Evolutionary conservation across 2,113 vertebrate genomes (phyloP), one percentile per base, ranked within the genome.

Genomic region (Menura novaehollandiae): DNA sequence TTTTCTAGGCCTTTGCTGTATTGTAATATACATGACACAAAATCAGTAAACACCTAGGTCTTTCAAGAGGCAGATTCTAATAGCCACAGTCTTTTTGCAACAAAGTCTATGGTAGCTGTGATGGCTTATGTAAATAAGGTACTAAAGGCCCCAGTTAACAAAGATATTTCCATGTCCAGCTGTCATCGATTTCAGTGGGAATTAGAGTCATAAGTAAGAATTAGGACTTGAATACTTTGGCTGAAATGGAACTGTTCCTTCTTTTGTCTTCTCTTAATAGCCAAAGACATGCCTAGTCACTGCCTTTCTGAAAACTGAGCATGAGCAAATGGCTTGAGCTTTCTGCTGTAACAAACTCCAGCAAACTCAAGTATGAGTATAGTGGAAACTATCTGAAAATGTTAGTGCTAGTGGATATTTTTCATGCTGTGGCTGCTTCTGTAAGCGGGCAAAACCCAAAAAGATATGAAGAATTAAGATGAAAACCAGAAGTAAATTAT

Each of bases 401-500:
- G 2, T 80, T 91, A 91, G 27, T 69, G 26, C 33, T 91, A 56
- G 44, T 56, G 69, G 26, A 22, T 84, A 95, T 84, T 95, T 95
- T 94, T 95, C 67, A 92, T 89, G 27, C 39, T 81, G 60, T 66
- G 30, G 5, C 23, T 95, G 74, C 72, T 92, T 90, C 49, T 93
- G 32, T 84, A 75, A 85, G 63, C 95, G 41, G 68, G 74, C 10
- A 94, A 88, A 89, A 23, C 9, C 16, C n/a, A 51, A 67, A 37
- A 90, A 92, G 67, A 90, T 91, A 91, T 93, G 58, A 96, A 84
- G 83, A 97, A 95, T 95, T 94, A 92, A 95, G 94, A 90, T 86
- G 64, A 95, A 95, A 97, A 97, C 64, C 64, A 96, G 72, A 96
- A 95, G 74, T 96, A 96, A 93, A 89, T 95, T 96, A 95, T 96